Percentiles rank a stretch among this genome's conserved stretches.
phyloP scores from a whole-genome alignment of 2,113 vertebrate genomes.

The Caranx melampygus region DNA sequence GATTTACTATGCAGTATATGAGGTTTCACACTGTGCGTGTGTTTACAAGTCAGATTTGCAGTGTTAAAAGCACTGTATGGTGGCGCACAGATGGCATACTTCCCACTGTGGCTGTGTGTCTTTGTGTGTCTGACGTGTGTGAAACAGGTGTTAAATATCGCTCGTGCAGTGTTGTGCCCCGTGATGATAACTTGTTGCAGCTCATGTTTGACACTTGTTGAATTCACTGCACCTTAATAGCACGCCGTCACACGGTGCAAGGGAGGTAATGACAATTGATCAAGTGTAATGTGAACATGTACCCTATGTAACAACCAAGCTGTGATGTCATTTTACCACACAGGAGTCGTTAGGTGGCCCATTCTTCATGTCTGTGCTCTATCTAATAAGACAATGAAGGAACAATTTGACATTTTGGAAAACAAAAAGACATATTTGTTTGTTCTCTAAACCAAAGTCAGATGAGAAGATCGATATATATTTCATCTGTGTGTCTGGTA shows the following conservation, averaged over 20 bases:
- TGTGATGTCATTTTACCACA: neutral
- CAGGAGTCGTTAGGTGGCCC: neutral
- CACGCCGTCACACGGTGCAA: conserved; percentile 14
- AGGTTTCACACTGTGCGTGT: conserved; percentile 17
- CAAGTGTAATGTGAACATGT: conserved; percentile 13
- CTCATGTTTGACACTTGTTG: conserved; percentile 6
- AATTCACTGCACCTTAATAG: conserved; percentile 17
- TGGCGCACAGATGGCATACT: conserved; percentile 39
- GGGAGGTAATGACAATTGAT: conserved; percentile 22
- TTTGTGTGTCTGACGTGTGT: conserved; percentile 31
- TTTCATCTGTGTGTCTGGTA: conserved; percentile 14
- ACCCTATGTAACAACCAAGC: neutral
- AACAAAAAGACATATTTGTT: conserved; percentile 1
- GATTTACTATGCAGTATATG: conserved; percentile 23
- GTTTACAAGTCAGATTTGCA: conserved; percentile 40
- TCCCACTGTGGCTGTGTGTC: conserved; percentile 39
- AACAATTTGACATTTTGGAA: conserved; percentile 12
- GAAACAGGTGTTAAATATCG: conserved; percentile 38
- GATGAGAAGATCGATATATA: conserved; percentile 18
- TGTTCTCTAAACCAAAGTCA: neutral
- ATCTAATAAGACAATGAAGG: conserved; percentile 6
- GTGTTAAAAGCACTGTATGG: conserved; percentile 53
- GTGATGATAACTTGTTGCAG: conserved; percentile 38
- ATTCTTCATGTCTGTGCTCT: neutral
- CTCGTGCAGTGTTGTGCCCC: conserved; percentile 20